Conservation (phyloP, 2,888 invertebrate genomes). For the Harpagoxenus sublaevis region DNA sequence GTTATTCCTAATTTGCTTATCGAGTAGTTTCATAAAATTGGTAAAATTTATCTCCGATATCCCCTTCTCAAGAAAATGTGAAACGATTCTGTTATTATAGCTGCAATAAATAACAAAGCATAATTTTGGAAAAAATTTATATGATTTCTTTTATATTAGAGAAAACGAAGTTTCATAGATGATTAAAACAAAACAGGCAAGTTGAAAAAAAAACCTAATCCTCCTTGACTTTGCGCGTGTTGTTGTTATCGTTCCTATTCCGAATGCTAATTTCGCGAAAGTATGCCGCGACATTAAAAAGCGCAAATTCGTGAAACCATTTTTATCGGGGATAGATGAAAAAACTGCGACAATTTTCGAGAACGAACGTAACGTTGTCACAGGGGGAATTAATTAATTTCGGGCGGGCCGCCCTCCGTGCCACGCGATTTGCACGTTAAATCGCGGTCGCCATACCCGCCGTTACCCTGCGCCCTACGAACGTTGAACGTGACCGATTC, state of each 20-base stretch:
- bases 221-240: neutral
- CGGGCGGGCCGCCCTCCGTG: constrained; percentile 10
- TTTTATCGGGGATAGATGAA: neutral
- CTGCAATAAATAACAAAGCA: neutral
- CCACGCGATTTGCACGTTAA: constrained; percentile 45
- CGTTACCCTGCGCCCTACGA: constrained; percentile 13
- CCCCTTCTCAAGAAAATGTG: neutral
- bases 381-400: constrained; percentile 49
- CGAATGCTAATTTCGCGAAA: constrained; percentile 16
- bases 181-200: neutral
- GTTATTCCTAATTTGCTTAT: neutral
- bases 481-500: constrained; percentile 48
- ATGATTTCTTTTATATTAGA: neutral
- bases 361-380: constrained; percentile 14
- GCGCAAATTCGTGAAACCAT: neutral
- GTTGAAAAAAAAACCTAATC: neutral
- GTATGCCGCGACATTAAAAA: neutral
- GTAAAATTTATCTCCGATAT: neutral
- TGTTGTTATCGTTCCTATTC: neutral
- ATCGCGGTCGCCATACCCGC: constrained; percentile 19
- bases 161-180: neutral
- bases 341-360: constrained; percentile 7
- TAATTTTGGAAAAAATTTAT: neutral
- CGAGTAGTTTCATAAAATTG: neutral
- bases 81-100: neutral